Evolutionary conservation across 1,140 invertebrate genomes (phyloP).

Genomic region (Manduca sexta): DNA sequence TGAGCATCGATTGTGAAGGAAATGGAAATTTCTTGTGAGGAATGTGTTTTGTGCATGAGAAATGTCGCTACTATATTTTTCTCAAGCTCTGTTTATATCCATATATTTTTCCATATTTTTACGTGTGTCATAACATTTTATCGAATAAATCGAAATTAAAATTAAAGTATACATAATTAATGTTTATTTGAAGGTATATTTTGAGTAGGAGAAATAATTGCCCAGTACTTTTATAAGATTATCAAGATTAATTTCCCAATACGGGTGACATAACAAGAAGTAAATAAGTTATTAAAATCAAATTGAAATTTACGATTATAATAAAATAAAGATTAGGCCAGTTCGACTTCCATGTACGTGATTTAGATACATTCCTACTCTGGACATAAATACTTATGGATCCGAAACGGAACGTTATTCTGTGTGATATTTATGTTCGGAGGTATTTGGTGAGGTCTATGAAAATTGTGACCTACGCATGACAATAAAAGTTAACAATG

Average conservation of each 20-base stretch:
- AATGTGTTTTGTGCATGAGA: too few relatives aligned
- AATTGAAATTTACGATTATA: slow-evolving; percentile 63
- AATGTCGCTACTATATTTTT: too few relatives aligned
- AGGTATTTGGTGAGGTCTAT: slow-evolving; percentile 37
- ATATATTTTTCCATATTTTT: neutral
- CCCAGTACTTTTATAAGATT: slow-evolving; percentile 33
- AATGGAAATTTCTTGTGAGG: too few relatives aligned
- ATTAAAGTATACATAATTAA: slow-evolving; percentile 2
- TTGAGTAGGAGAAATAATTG: slow-evolving; percentile 27
- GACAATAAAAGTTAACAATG: slow-evolving; percentile 61
- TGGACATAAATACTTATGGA: slow-evolving; percentile 45
- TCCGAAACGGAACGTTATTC: slow-evolving; percentile 40
- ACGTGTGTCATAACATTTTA: neutral
- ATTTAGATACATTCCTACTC: slow-evolving; percentile 46
- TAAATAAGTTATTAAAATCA: slow-evolving; percentile 68
- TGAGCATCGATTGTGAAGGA: too few relatives aligned
- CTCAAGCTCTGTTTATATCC: too few relatives aligned
- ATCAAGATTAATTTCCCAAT: slow-evolving; percentile 47
- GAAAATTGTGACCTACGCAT: slow-evolving; percentile 52
- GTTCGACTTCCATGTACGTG: slow-evolving; percentile 28
- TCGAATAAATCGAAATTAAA: too few relatives aligned
- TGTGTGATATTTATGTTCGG: slow-evolving; percentile 51
- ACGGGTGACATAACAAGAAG: slow-evolving; percentile 31
- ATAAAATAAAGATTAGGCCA: slow-evolving; percentile 63
- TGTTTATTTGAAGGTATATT: slow-evolving; percentile 18